phyloP scores from a whole-genome alignment of 2,888 invertebrate species.

The Thelaira solivaga region DNA sequence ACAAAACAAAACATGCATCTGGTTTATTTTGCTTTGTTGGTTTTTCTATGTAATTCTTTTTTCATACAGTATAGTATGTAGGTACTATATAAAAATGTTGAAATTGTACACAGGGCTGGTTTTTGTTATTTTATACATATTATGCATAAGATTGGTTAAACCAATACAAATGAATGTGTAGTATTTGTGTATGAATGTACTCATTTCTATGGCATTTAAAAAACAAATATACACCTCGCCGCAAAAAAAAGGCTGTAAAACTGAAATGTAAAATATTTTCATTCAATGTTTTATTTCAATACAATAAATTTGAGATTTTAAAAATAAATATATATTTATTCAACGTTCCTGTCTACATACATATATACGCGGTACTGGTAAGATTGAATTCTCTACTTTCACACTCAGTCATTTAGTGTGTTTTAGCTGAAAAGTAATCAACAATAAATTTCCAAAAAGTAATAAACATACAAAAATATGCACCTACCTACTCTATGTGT shows the following conservation, averaged over 20 bases:
- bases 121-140: slow-evolving; percentile 17
- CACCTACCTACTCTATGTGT: too few species aligned
- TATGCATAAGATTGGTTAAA: neutral
- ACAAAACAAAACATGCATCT: slow-evolving; percentile 46
- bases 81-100: too few species aligned
- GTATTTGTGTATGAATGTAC: slow-evolving; percentile 48
- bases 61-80: neutral
- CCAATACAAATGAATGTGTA: slow-evolving; percentile 7
- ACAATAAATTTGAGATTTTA: too few species aligned
- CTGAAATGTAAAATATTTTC: neutral
- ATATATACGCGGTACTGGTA: too few species aligned
- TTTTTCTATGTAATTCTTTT: slow-evolving; percentile 20
- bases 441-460: too few species aligned
- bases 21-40: slow-evolving; percentile 9
- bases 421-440: too few species aligned
- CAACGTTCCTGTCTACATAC: too few species aligned
- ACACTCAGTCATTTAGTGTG: too few species aligned
- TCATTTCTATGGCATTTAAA: slow-evolving; percentile 48
- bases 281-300: too few species aligned
- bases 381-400: too few species aligned
- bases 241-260: neutral
- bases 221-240: slow-evolving; percentile 6
- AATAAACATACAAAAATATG: too few species aligned
- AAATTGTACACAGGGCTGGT: slow-evolving; percentile 50
- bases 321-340: too few species aligned